Evolutionary conservation across 2,888 invertebrate genomes (phyloP).

Genomic region (Eugnorisma glareosa): DNA sequence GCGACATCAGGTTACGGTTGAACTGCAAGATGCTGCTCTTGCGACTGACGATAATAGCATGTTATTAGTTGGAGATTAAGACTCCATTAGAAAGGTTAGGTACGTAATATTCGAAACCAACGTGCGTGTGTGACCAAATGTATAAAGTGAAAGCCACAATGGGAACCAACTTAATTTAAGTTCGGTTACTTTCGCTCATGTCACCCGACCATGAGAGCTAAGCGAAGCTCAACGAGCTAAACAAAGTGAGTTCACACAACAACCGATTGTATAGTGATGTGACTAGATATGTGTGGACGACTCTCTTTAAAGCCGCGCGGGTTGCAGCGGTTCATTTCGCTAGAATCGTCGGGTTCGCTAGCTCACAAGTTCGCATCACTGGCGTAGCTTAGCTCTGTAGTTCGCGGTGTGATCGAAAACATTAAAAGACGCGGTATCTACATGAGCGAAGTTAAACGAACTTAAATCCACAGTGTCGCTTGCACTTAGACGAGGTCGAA

Average conservation of each 20-base stretch:
- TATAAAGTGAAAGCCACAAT: too few relatives aligned
- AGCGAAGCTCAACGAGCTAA: too few relatives aligned
- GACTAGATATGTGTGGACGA: not conserved
- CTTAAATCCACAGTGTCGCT: not conserved
- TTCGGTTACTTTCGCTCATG: not conserved
- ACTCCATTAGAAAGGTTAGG: not conserved
- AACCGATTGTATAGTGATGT: not conserved
- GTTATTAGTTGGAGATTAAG: not conserved
- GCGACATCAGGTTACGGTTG: constrained; percentile 78
- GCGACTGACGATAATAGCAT: constrained; percentile 68
- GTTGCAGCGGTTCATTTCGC: not conserved
- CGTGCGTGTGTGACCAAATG: too few relatives aligned
- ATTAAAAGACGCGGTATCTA: not conserved
- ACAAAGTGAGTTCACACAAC: not conserved
- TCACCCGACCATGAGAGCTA: not conserved
- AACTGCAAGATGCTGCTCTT: constrained; percentile 84
- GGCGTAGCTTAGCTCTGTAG: not conserved
- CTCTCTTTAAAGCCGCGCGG: not conserved
- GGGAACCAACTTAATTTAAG: not conserved
- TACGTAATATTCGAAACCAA: too few relatives aligned
- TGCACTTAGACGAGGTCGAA: not conserved
- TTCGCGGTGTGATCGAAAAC: not conserved
- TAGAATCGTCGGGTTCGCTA: not conserved
- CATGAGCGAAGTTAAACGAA: not conserved
- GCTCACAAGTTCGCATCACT: not conserved